Evolutionary conservation across 2,113 vertebrate species (phyloP).

Genomic region (Ia io): DNA sequence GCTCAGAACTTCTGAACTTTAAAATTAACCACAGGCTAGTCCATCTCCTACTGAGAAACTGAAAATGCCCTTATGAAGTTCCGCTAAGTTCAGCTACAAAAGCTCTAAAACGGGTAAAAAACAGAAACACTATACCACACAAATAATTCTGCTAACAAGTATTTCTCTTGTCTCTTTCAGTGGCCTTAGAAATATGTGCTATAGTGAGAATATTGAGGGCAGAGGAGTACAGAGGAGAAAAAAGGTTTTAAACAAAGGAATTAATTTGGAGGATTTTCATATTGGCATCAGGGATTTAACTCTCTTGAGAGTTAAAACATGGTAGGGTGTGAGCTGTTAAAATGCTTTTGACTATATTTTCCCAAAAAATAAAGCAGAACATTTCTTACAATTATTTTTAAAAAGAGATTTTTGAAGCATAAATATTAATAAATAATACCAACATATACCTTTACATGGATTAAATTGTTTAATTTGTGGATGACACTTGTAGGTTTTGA

Average conservation of each 20-base stretch:
- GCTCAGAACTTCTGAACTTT: constrained; percentile 39
- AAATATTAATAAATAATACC: constrained; percentile 59
- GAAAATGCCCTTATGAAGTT: neutral
- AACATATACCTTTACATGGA: neutral
- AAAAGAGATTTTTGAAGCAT: constrained; percentile 35
- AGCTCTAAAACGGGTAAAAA: neutral
- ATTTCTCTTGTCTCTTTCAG: neutral
- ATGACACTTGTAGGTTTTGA: neutral
- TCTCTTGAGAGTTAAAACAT: neutral
- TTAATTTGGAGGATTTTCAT: neutral
- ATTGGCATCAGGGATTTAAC: neutral
- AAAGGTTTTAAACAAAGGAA: neutral
- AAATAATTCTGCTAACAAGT: neutral
- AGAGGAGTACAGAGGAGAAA: neutral
- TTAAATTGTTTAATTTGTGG: neutral
- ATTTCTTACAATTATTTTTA: constrained; percentile 49
- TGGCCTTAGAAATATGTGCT: neutral
- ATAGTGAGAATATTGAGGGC: neutral
- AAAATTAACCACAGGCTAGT: neutral
- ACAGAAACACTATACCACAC: neutral
- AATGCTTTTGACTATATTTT: neutral
- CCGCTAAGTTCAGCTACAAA: neutral
- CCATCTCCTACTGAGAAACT: neutral
- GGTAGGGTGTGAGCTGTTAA: neutral
- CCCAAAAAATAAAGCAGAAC: constrained; percentile 26